Evolutionary conservation across 2,113 vertebrate species (phyloP).

Genomic region (Bos indicus): DNA sequence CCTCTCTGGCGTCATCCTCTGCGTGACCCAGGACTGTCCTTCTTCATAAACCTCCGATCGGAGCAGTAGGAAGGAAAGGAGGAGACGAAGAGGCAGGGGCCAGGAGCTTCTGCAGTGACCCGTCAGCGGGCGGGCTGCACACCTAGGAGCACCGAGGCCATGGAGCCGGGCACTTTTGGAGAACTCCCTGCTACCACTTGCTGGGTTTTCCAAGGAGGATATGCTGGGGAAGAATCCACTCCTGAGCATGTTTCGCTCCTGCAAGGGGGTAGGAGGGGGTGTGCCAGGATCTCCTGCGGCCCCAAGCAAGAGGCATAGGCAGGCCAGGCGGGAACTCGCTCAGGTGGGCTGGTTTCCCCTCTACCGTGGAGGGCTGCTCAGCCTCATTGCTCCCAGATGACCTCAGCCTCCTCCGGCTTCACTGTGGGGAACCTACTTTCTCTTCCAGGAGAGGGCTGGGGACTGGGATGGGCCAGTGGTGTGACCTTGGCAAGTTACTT

Average conservation of each 20-base stretch:
- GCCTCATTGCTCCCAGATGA: not conserved
- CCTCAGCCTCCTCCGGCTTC: not conserved
- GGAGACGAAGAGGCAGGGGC: not conserved
- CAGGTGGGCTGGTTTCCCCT: not conserved
- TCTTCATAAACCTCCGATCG: not conserved
- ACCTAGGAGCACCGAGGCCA: rapidly evolving
- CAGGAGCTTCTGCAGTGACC: not conserved
- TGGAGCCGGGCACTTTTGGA: not conserved
- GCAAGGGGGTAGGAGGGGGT: not conserved
- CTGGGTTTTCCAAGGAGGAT: not conserved
- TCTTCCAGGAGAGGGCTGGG: not conserved
- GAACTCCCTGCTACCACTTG: not conserved
- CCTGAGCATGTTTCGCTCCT: too few relatives aligned
- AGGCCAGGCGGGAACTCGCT: not conserved
- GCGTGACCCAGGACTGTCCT: not conserved
- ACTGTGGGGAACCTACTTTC: too few relatives aligned
- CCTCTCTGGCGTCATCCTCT: not conserved
- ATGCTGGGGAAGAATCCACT: not conserved
- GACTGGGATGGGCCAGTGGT: rapidly evolving
- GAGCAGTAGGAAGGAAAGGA: not conserved
- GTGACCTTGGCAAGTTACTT: not conserved
- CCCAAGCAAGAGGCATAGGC: not conserved
- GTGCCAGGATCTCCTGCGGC: not conserved
- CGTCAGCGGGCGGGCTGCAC: rapidly evolving
- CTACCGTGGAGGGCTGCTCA: rapidly evolving